These are phyloP conservation scores for Leptodactylus fallax DNA, from an alignment of 2,797 vertebrate genomes.

Conservation along the genomic window DNA sequence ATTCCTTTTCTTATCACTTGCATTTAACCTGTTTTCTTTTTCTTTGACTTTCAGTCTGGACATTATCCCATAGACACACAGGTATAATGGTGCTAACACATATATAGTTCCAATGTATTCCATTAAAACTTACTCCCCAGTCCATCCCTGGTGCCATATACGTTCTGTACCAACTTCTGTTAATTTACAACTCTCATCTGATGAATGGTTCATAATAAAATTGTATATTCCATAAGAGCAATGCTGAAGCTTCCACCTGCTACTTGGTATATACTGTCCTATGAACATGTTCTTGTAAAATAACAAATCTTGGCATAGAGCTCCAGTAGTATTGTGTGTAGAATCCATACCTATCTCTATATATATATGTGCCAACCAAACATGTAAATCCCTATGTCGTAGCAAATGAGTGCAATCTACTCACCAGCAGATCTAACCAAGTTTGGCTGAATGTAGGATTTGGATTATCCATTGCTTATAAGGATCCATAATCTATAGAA, in stretches of 20 bases:
- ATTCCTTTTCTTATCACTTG: background rate
- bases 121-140: slow-evolving; percentile 55
- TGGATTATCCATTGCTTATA: background rate
- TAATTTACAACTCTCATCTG: slow-evolving; percentile 74
- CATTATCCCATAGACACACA: slow-evolving; percentile 84
- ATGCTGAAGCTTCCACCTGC: background rate
- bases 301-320: slow-evolving; percentile 73
- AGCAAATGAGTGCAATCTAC: slow-evolving; percentile 61
- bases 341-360: slow-evolving; percentile 65
- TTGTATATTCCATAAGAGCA: no score
- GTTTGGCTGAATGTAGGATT: background rate
- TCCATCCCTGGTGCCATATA: slow-evolving; percentile 60
- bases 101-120: slow-evolving; percentile 64
- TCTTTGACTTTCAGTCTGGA: slow-evolving; percentile 80
- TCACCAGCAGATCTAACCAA: slow-evolving; percentile 49
- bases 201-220: background rate
- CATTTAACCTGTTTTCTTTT: slow-evolving; percentile 50
- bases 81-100: slow-evolving; percentile 67
- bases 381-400: slow-evolving; percentile 67
- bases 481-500: background rate
- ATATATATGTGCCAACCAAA: slow-evolving; percentile 68
- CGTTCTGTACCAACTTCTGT: slow-evolving; percentile 82
- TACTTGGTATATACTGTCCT: background rate
- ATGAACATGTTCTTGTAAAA: slow-evolving; percentile 66
- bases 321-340: slow-evolving; percentile 47